Conservation (phyloP, 2,797 vertebrate genomes). For the Scyliorhinus canicula region DNA sequence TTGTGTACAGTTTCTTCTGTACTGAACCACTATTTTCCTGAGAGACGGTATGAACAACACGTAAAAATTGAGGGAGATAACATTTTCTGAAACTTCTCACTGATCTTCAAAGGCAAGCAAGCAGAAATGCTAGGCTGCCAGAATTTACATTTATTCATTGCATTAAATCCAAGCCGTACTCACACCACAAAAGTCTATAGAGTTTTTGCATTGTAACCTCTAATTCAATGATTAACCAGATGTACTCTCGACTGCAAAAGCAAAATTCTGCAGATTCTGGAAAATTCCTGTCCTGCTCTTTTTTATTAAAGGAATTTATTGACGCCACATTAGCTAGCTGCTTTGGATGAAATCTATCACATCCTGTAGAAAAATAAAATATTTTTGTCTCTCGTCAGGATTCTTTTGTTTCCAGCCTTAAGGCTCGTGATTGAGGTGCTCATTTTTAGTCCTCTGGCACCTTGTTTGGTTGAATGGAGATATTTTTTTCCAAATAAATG, state of each 20-base stretch:
- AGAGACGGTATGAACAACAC: neutral
- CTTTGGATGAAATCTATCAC: neutral
- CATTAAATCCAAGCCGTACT: neutral
- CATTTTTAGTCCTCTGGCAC: neutral
- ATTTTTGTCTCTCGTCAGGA: neutral
- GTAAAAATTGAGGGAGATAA: neutral
- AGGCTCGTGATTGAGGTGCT: neutral
- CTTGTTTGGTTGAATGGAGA: neutral
- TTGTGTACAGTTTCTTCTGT: no score
- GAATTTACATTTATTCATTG: neutral
- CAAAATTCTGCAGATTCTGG: neutral
- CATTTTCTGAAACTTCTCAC: neutral
- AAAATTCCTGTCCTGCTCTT: neutral
- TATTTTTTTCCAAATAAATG: neutral
- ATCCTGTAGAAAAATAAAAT: neutral
- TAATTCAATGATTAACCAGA: neutral
- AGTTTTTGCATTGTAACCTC: neutral
- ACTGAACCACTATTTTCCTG: no score
- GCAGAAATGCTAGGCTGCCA: neutral
- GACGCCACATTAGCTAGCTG: neutral
- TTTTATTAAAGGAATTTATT: slow-evolving; percentile 18
- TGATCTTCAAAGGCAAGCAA: neutral
- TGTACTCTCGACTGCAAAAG: neutral
- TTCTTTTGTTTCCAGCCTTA: neutral
- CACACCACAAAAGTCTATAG: neutral